Evolutionary conservation across 1,140 invertebrate genomes (phyloP), one percentile per base, ranked within the genome.

Genomic region (Saccostrea echinata): DNA sequence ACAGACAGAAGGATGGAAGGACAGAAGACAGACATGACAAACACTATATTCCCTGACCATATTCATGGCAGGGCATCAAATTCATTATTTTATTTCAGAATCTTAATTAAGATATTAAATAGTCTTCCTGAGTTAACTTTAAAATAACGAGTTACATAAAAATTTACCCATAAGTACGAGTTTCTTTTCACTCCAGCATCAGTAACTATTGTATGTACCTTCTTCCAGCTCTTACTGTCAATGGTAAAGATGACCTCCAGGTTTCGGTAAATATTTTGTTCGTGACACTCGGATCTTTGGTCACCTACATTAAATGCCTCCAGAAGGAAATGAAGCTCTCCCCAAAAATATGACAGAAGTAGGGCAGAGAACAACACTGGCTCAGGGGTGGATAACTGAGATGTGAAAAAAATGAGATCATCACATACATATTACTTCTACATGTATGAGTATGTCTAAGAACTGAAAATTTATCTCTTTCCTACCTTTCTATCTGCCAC

Each of bases 161-260:
- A 30, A 76, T 27, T 30, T 76, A 76, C 68, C 68, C 68, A 76
- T 76, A 76, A 33, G 68, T 76, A 76, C 11, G 30, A 33, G 27
- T 76, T 27, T 13, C 68, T 11, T 76, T 76, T 76, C 68, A 30
- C 27, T 11, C 30, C 30, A 16, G 27, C 3, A 76, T 27, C 3
- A 30, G 68, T 76, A 30, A 16, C 68, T 76, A 30, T 30, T 1
- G 27, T 76, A 30, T 76, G 68, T 3, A 76, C 11, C 24, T 30
- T 33, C 68, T 76, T 76, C 68, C 68, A 76, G 3, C 24, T 76
- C 11, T 11, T 33, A 33, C 68, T 76, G 24, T 33, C 30, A 76
- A 33, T 76, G 11, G 27, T 33, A 16, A 76, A 76, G 68, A 76
- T 18, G 24, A 13, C 68, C 1, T 30, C 68, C 0, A 76, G 27